Base-by-base conservation (phyloP, 2,797 vertebrate genomes). In the Scolopax bukidnonensis region DNA sequence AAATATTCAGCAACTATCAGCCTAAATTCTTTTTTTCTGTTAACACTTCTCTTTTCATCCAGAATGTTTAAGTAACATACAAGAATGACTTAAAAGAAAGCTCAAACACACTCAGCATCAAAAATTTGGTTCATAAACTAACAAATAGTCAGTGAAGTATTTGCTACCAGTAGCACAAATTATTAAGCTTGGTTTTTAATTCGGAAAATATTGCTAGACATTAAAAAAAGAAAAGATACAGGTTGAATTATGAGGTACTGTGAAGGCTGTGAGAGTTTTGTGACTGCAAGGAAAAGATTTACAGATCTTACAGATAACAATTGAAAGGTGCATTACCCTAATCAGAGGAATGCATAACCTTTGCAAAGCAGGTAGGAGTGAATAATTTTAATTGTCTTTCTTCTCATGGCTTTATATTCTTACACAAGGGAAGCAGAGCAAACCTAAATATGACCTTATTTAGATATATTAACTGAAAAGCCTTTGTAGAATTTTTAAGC, bases 361-460 rank as follows among this genome's bases (percentile, higher is more conserved):
- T 78, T 87, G 93, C 63, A 97, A 96, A 96, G 83, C 74, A 96
- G 95, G 87, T 71, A 92, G 76, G 69, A 95, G 81, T 74, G 89
- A 96, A 96, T 95, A 3, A 90, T 92, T 95, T 95, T 93, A 95
- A 96, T 94, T 95, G 94, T 90, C 51, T 82, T 61, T 68, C 50
- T 94, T 93, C 92, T 96, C 89, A 93, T 33, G 43, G 74, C 45
- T 97, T 93, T 93, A 88, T 84, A 87, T 93, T 90, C 56, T 84
- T 91, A 93, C 6, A 20, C 48, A 91, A 93, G 94, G 97, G 82
- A 94, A 84, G 73, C 48, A 90, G 76, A 95, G 96, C 97, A 98
- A 98, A 98, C 97, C 98, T 98, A 98, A 98, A 98, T 97, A 98
- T 98, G 98, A 99, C 98, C 98, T 98, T 99, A 98, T 99, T 98